phyloP scores from a whole-genome alignment of 2,888 invertebrate species.

The Apotomis turbidana region DNA sequence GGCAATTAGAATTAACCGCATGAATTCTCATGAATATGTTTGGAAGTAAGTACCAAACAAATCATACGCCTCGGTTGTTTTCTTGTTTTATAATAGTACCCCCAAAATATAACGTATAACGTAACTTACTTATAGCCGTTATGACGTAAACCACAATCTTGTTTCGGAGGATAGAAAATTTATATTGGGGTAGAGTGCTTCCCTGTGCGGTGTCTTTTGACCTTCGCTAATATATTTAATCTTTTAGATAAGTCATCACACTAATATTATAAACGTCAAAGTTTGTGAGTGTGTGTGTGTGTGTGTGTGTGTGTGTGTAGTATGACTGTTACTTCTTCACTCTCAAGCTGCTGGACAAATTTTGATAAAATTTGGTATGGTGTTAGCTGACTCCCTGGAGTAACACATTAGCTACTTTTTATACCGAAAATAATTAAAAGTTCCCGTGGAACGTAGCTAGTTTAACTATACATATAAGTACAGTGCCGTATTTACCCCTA shows the following conservation, averaged over 20 bases:
- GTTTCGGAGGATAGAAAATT: background rate
- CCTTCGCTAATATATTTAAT: background rate
- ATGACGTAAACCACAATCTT: background rate
- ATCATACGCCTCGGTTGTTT: slow-evolving; percentile 4
- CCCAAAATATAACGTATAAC: background rate
- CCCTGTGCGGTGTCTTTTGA: background rate
- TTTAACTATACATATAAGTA: no score
- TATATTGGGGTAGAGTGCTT: background rate
- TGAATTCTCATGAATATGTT: background rate
- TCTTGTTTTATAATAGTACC: background rate
- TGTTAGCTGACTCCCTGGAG: no score
- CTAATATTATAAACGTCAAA: no score
- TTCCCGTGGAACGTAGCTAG: no score
- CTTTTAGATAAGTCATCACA: background rate
- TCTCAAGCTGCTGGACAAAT: no score
- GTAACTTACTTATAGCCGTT: background rate
- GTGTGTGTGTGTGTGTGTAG: no score
- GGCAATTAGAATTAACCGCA: background rate
- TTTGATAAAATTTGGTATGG: no score
- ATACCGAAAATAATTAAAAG: no score
- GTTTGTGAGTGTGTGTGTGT: no score
- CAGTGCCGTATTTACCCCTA: no score
- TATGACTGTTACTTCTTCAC: no score
- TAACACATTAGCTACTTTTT: no score
- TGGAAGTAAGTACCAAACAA: slow-evolving; percentile 12